A percentile compares a stretch with the other conserved stretches of the same genome.
These are phyloP conservation scores for Andrena flavipes DNA, from an alignment of 2,888 invertebrate genomes.

Conservation along the genomic window DNA sequence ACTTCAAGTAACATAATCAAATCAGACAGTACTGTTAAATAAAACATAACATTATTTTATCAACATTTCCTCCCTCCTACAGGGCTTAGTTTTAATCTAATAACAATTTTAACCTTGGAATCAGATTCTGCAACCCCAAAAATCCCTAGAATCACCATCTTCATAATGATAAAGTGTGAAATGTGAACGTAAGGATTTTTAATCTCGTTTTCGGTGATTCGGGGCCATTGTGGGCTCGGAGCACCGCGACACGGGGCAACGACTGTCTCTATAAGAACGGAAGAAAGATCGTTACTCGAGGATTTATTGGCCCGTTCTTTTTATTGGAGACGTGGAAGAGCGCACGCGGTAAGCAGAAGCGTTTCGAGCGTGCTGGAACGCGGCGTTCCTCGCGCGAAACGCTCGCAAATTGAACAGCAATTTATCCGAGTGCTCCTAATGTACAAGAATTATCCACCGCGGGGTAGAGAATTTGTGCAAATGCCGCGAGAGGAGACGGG, in stretches of 20 bases:
- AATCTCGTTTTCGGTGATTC: no score
- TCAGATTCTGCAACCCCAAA: no score
- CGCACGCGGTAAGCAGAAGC: neutral
- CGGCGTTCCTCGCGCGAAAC: slow-evolving; percentile 17
- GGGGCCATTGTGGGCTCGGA: no score
- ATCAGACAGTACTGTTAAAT: no score
- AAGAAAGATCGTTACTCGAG: slow-evolving; percentile 53
- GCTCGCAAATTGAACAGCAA: slow-evolving; percentile 25
- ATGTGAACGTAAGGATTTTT: no score
- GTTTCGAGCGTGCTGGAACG: slow-evolving; percentile 9
- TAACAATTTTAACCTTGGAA: no score
- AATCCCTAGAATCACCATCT: no score
- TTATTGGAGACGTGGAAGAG: slow-evolving; percentile 22
- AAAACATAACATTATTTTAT: no score
- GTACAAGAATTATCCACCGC: neutral
- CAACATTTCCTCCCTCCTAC: no score
- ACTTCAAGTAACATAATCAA: no score
- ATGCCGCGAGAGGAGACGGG: neutral
- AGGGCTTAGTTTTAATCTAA: no score
- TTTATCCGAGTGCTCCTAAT: neutral
- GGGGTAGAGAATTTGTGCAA: slow-evolving; percentile 1
- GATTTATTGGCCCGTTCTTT: slow-evolving; percentile 58
- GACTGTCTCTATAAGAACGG: slow-evolving; percentile 53
- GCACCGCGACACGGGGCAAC: slow-evolving; percentile 14
- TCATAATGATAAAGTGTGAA: no score